phyloP scores from a whole-genome alignment of 2,888 invertebrate genomes.

The Meteorus cinctellus region DNA sequence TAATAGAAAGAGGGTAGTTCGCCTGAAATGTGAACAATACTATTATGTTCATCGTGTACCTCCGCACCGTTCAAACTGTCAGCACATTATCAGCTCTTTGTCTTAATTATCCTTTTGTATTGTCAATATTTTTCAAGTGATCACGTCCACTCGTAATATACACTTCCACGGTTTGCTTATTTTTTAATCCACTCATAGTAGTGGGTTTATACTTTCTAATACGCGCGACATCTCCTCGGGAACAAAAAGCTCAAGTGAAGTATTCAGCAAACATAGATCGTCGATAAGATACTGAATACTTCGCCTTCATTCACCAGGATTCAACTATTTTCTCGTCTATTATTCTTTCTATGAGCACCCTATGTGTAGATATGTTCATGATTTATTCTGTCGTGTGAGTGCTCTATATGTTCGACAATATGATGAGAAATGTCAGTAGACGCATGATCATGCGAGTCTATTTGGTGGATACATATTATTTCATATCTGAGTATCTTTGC shows the following conservation, averaged over 20 bases:
- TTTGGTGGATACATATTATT: too few relatives aligned
- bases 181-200: neutral
- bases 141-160: neutral
- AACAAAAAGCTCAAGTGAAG: constrained; percentile 62
- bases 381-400: neutral
- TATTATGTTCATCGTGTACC: neutral
- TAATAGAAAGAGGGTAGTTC: constrained; percentile 44
- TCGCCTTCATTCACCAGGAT: constrained; percentile 50
- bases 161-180: neutral
- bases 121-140: constrained; percentile 32
- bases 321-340: constrained; percentile 50
- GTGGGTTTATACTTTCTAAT: constrained; percentile 28
- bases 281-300: constrained; percentile 71
- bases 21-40: constrained; percentile 59
- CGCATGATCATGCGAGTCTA: too few relatives aligned
- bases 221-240: constrained; percentile 50
- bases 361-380: neutral
- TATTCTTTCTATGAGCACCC: constrained; percentile 45
- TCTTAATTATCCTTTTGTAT: constrained; percentile 27
- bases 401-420: neutral
- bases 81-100: constrained; percentile 19
- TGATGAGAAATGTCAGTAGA: too few relatives aligned
- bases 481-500: neutral
- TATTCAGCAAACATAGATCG: constrained; percentile 69
- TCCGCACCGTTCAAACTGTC: constrained; percentile 38